Evolutionary conservation across 2,797 vertebrate genomes (phyloP).

Genomic region (Acipenser ruthenus): DNA sequence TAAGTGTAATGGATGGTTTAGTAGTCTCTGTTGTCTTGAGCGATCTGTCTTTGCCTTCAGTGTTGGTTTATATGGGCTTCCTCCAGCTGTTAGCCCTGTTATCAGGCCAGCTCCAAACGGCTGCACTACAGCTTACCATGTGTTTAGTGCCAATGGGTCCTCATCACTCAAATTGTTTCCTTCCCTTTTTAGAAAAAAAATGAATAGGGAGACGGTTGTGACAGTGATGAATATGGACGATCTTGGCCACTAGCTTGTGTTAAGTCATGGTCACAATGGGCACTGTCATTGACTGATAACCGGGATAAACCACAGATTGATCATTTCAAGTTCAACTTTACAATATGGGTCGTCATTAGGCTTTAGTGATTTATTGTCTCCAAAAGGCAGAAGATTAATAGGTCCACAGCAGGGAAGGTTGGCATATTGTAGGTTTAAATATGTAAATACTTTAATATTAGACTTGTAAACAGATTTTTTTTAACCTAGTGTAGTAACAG

Average conservation of each 20-base stretch:
- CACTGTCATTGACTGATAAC: conserved; percentile 56
- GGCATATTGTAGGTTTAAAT: no score
- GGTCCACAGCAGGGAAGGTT: no score
- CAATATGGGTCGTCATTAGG: conserved; percentile 33
- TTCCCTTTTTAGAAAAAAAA: conserved; percentile 41
- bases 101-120: conserved; percentile 21
- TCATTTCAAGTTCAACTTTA: conserved; percentile 52
- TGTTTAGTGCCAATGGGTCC: conserved; percentile 51
- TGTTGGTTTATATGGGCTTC: conserved; percentile 29
- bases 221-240: conserved; percentile 64
- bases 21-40: conserved; percentile 48
- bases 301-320: conserved; percentile 38
- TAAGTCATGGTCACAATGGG: conserved; percentile 41
- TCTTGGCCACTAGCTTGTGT: conserved; percentile 44
- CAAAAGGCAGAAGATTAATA: background rate
- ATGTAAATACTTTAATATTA: no score
- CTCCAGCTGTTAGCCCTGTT: conserved; percentile 25
- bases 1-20: conserved; percentile 58
- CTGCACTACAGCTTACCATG: conserved; percentile 48
- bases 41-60: conserved; percentile 40
- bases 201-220: conserved; percentile 45
- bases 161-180: conserved; percentile 32
- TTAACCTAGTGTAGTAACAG: no score
- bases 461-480: no score
- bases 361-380: conserved; percentile 16